phyloP scores from a whole-genome alignment of 2,797 vertebrate species.

The Novumbra hubbsi region DNA sequence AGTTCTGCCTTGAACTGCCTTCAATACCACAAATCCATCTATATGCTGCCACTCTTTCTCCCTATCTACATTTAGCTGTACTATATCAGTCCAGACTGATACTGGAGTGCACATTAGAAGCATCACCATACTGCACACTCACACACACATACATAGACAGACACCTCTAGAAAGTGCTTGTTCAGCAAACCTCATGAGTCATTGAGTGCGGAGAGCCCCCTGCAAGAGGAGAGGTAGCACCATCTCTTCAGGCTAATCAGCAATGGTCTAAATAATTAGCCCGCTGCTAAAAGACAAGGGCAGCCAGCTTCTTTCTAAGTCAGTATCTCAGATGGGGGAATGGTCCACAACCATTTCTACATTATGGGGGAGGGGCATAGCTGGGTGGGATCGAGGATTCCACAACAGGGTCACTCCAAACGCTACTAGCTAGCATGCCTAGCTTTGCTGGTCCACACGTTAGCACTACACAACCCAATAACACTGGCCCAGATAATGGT shows the following conservation, averaged over 20 bases:
- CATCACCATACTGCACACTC: background rate
- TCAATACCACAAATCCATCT: slow-evolving; percentile 13
- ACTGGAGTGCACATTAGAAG: background rate
- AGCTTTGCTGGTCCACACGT: background rate
- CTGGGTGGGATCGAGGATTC: background rate
- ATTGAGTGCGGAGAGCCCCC: background rate
- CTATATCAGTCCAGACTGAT: background rate
- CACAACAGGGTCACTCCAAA: background rate
- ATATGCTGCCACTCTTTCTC: too few species aligned
- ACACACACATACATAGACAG: background rate
- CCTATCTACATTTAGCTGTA: background rate
- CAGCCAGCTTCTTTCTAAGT: background rate
- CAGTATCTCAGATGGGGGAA: background rate
- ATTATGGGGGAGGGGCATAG: background rate
- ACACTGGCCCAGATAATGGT: background rate
- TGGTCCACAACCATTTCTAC: background rate
- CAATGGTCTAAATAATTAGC: slow-evolving; percentile 5
- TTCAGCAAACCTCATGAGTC: background rate
- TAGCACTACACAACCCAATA: background rate
- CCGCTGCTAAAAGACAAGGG: background rate
- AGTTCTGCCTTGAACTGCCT: slow-evolving; percentile 9
- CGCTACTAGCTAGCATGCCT: background rate
- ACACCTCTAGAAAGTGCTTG: slow-evolving; percentile 1
- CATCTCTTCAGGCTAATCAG: slow-evolving; percentile 7
- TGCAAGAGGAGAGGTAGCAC: background rate